Percentiles rank a stretch among this genome's conserved stretches.
Conservation (phyloP, 2,113 vertebrate species). For the Eonycteris spelaea region DNA sequence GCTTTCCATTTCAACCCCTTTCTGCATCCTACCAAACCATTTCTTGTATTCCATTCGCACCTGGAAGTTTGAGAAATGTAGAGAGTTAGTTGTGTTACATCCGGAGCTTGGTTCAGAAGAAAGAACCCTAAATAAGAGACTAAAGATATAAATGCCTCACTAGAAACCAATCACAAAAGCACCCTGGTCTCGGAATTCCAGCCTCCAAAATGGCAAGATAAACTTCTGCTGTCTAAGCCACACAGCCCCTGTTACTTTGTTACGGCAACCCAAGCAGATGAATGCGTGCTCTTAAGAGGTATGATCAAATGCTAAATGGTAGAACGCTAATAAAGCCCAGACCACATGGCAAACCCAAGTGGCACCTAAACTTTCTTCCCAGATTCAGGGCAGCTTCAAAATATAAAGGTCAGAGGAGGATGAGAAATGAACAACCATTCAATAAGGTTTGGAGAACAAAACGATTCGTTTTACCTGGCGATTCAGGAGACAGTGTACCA, state of each 20-base stretch:
- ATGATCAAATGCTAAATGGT: not conserved
- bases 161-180: not conserved
- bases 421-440: not conserved
- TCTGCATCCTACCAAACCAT: not conserved
- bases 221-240: not conserved
- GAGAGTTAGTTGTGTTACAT: not conserved
- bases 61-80: not conserved
- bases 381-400: not conserved
- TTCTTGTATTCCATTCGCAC: slow-evolving; percentile 64
- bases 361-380: not conserved
- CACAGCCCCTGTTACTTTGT: not conserved
- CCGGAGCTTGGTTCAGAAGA: not conserved
- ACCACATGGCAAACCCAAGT: no score
- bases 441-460: not conserved
- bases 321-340: not conserved
- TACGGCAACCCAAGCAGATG: not conserved
- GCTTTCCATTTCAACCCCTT: not conserved
- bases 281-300: not conserved
- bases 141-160: not conserved
- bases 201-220: not conserved
- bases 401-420: not conserved
- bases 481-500: slow-evolving; percentile 78
- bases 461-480: slow-evolving; percentile 57
- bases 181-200: not conserved
- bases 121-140: not conserved